Evolutionary conservation across 2,113 vertebrate genomes (phyloP).

Genomic region (Paramormyrops kingsleyae): DNA sequence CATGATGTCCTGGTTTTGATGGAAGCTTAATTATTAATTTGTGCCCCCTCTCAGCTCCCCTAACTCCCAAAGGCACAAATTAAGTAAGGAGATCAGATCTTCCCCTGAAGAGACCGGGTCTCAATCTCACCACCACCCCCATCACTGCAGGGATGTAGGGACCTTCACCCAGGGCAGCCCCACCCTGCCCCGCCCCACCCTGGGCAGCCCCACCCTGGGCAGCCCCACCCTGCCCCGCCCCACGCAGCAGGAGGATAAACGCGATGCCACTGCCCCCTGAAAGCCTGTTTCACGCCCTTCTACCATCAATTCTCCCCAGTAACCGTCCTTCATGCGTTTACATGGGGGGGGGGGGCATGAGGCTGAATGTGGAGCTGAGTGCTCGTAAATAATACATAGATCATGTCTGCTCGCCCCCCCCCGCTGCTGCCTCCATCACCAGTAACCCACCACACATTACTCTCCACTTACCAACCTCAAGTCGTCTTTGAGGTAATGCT

Average conservation of each 20-base stretch:
- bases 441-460: background rate
- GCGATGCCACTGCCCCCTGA: background rate
- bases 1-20: background rate
- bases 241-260: background rate
- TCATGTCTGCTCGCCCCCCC: background rate
- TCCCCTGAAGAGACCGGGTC: background rate
- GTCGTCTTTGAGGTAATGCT: background rate
- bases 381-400: background rate
- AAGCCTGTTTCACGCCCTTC: background rate
- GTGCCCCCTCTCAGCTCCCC: background rate
- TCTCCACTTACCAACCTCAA: background rate
- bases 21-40: background rate
- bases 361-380: background rate
- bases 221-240: too few species aligned
- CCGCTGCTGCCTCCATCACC: background rate
- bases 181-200: background rate
- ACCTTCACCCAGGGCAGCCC: background rate
- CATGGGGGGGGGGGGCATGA: background rate
- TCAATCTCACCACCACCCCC: background rate
- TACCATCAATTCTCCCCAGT: background rate
- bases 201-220: background rate
- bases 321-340: background rate
- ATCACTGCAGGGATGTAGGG: background rate
- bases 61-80: background rate
- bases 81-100: background rate